phyloP scores from a whole-genome alignment of 2,888 invertebrate species.

The Nysson spinosus region DNA sequence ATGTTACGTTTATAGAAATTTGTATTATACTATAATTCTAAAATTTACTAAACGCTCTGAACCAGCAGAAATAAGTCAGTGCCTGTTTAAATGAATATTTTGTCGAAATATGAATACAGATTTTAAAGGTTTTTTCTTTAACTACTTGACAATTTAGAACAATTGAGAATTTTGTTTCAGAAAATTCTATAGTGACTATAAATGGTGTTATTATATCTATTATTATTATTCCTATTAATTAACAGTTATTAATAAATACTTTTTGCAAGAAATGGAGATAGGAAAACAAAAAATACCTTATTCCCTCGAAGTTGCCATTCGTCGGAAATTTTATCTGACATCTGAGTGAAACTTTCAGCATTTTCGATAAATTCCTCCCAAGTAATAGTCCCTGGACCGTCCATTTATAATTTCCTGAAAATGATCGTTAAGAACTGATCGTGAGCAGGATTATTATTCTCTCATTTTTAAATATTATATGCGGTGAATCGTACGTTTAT shows the following conservation, averaged over 20 bases:
- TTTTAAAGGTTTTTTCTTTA: no score
- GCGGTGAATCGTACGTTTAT: no score
- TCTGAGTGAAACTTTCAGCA: slow-evolving; percentile 69
- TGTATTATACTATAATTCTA: no score
- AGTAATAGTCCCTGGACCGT: slow-evolving; percentile 74
- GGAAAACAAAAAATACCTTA: slow-evolving; percentile 64
- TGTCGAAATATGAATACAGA: neutral
- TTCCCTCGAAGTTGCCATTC: slow-evolving; percentile 72
- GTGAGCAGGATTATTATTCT: neutral
- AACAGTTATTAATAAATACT: neutral
- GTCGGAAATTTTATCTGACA: slow-evolving; percentile 73
- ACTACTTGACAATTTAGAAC: neutral
- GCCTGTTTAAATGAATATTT: no score
- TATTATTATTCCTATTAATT: no score
- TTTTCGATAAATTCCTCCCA: slow-evolving; percentile 76
- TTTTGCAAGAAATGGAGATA: neutral
- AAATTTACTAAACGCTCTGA: no score
- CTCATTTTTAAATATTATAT: neutral
- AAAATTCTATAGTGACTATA: no score
- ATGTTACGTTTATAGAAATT: no score
- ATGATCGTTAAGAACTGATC: neutral
- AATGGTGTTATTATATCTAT: no score
- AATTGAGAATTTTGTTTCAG: neutral
- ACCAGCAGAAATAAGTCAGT: no score
- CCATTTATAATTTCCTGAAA: slow-evolving; percentile 67